Evolutionary conservation across 2,888 invertebrate genomes (phyloP).

Genomic region (Neoitamus cyanurus): DNA sequence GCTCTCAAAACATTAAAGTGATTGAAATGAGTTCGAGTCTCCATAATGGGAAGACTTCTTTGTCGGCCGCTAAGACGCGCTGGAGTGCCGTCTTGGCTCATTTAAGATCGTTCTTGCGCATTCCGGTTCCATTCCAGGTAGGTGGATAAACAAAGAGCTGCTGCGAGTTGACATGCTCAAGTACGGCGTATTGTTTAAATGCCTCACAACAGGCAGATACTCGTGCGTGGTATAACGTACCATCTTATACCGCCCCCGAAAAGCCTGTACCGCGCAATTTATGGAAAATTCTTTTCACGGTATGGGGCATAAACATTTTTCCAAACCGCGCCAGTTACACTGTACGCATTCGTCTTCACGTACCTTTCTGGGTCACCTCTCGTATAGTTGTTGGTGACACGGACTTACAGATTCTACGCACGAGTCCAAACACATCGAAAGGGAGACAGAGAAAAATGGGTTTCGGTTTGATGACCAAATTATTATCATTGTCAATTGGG

Average conservation of each 20-base stretch:
- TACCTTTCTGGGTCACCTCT: constrained; percentile 7
- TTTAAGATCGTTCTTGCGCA: background rate
- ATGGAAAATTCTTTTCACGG: background rate
- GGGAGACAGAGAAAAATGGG: constrained; percentile 8
- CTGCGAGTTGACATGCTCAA: background rate
- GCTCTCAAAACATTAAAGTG: background rate
- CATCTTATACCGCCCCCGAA: background rate
- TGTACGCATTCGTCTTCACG: background rate
- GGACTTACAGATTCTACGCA: background rate
- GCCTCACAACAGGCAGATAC: background rate
- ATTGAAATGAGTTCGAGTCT: background rate
- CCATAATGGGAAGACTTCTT: background rate
- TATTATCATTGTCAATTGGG: background rate
- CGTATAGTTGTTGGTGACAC: background rate
- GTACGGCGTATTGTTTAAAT: background rate
- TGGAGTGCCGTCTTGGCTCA: background rate
- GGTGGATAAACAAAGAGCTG: background rate
- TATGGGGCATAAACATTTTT: background rate
- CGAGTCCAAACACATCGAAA: background rate
- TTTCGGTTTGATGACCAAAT: constrained; percentile 22
- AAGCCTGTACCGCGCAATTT: background rate
- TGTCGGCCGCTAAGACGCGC: background rate
- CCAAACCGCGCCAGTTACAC: background rate
- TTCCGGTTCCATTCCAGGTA: background rate
- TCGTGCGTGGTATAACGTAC: background rate